phyloP scores from a whole-genome alignment of 2,888 invertebrate genomes.

The Drosophila mimetica region DNA sequence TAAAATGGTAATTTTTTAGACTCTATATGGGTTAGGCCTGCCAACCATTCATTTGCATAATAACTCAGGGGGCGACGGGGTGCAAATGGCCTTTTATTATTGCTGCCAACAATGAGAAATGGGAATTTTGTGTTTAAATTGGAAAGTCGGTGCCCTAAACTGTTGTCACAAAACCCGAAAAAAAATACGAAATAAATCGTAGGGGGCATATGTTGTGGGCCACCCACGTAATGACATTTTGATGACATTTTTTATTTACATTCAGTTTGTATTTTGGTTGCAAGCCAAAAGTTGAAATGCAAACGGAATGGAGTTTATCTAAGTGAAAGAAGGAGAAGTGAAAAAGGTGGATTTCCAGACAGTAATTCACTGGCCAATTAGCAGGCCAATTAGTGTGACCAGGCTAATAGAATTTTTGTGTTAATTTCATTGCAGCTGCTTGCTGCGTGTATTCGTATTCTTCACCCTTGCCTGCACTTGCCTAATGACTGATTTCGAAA shows the following conservation, averaged over 20 bases:
- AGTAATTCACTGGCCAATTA: conserved; percentile 49
- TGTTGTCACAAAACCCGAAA: conserved; percentile 24
- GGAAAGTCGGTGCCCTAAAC: conserved; percentile 12
- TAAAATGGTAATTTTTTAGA: conserved; percentile 51
- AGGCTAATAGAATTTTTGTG: conserved; percentile 65
- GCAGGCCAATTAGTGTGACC: conserved; percentile 61
- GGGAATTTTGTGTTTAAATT: conserved; percentile 38
- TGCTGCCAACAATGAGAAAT: conserved; percentile 41
- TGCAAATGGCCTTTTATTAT: conserved; percentile 26
- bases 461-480: conserved; percentile 15
- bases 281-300: conserved; percentile 21
- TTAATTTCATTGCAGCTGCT: conserved; percentile 52
- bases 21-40: conserved; percentile 33
- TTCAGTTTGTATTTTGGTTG: conserved; percentile 21
- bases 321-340: neutral
- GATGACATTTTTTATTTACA: conserved; percentile 63
- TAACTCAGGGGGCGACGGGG: conserved; percentile 29
- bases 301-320: neutral
- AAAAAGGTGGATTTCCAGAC: neutral
- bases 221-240: conserved; percentile 68
- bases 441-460: too few species aligned
- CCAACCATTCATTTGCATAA: conserved; percentile 47
- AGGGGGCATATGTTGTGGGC: conserved; percentile 36
- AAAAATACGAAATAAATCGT: conserved; percentile 8
- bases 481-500: conserved; percentile 58